A percentile compares a stretch with the other conserved stretches of the same genome.
Evolutionary conservation across 1,140 invertebrate genomes (phyloP).

Genomic region (Drosophila albomicans): DNA sequence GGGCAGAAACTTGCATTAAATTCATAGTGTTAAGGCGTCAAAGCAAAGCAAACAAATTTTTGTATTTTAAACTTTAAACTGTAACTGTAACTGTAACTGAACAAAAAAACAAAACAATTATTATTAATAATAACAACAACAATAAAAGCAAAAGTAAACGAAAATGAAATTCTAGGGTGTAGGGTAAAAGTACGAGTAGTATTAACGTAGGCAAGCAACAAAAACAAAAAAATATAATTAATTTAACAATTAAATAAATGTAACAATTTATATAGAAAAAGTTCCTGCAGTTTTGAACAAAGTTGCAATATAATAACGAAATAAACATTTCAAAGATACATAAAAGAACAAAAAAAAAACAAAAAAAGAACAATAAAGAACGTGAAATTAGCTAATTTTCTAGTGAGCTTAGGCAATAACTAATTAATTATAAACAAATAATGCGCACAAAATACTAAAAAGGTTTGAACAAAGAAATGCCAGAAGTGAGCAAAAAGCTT

Average conservation of each 20-base stretch:
- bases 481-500: slow-evolving; percentile 50
- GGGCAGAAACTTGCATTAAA: slow-evolving; percentile 37
- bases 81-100: slow-evolving; percentile 23
- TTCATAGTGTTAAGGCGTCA: slow-evolving; percentile 64
- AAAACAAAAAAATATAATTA: slow-evolving; percentile 51
- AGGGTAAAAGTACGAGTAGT: slow-evolving; percentile 53
- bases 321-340: slow-evolving; percentile 31
- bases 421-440: slow-evolving; percentile 16
- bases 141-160: slow-evolving; percentile 35
- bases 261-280: slow-evolving; percentile 70
- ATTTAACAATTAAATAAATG: slow-evolving; percentile 33
- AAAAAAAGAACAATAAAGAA: slow-evolving; percentile 1
- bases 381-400: slow-evolving; percentile 45
- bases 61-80: slow-evolving; percentile 58
- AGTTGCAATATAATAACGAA: slow-evolving; percentile 64
- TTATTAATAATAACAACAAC: slow-evolving; percentile 19
- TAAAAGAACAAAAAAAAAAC: slow-evolving; percentile 25
- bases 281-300: slow-evolving; percentile 79
- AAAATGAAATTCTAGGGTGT: slow-evolving; percentile 67
- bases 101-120: slow-evolving; percentile 10
- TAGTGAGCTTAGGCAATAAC: slow-evolving; percentile 41
- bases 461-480: slow-evolving; percentile 29
- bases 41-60: slow-evolving; percentile 57
- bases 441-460: slow-evolving; percentile 32
- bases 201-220: slow-evolving; percentile 51